phyloP scores from a whole-genome alignment of 1,140 invertebrate genomes.

The Caerostris extrusa region DNA sequence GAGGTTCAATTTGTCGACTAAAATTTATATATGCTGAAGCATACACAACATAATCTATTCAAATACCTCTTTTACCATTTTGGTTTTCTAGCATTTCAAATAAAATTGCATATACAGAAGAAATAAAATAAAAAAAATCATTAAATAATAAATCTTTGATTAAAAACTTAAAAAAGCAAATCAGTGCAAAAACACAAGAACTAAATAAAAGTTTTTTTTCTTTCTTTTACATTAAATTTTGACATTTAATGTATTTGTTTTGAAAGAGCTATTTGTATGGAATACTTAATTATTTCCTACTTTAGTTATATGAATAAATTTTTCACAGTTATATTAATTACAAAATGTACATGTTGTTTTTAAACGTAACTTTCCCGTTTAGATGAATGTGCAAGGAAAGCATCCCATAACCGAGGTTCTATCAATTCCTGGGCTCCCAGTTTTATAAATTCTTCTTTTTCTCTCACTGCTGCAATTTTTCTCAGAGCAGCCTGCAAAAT shows the following conservation, averaged over 20 bases:
- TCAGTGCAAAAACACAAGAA: not conserved
- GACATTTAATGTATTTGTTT: no score
- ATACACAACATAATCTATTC: slow-evolving; percentile 41
- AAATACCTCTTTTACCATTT: slow-evolving; percentile 17
- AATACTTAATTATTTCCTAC: not conserved
- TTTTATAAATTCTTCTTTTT: slow-evolving; percentile 83
- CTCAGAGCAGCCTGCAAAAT: slow-evolving; percentile 86
- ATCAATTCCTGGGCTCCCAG: slow-evolving; percentile 85
- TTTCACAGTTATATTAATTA: no score
- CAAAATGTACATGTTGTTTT: slow-evolving; percentile 38
- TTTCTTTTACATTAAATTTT: no score
- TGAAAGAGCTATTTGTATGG: no score
- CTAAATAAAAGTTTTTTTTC: no score
- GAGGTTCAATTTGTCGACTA: slow-evolving; percentile 11
- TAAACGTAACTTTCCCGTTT: slow-evolving; percentile 79
- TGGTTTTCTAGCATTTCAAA: not conserved
- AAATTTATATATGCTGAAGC: slow-evolving; percentile 51
- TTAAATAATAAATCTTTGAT: not conserved
- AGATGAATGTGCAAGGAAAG: slow-evolving; percentile 87
- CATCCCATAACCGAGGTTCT: slow-evolving; percentile 86
- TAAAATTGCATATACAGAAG: not conserved
- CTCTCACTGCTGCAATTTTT: slow-evolving; percentile 84
- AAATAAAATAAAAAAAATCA: not conserved
- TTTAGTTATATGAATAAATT: not conserved
- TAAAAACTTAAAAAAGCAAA: not conserved